Conservation (phyloP, 64 coral and sea anemone genomes). For the Exaiptasia diaphana region DNA sequence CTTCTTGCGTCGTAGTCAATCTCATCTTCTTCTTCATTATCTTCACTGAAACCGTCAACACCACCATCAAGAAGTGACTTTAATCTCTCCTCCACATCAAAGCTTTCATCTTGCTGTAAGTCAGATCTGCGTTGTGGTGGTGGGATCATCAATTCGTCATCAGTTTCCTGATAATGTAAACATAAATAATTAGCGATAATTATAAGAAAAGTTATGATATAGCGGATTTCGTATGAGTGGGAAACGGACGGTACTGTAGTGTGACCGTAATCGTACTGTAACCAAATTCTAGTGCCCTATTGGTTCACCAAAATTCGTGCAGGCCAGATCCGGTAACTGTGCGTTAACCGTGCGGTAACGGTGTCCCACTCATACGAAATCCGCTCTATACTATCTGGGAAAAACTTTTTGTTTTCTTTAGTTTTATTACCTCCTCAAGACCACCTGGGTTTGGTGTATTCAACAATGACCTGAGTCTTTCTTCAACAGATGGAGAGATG, state of each 20-base stretch:
- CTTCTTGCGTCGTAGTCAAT: conserved; percentile 12
- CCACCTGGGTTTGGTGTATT: conserved; percentile 73
- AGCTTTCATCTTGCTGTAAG: conserved; percentile 32
- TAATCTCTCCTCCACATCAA: conserved; percentile 72
- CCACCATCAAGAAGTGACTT: conserved; percentile 74
- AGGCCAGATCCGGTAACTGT: no score
- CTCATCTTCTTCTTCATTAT: conserved; percentile 46
- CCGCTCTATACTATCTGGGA: no score
- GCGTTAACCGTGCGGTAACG: no score
- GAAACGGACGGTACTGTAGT: no score
- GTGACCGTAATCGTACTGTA: no score
- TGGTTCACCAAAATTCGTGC: no score
- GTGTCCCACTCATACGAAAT: no score
- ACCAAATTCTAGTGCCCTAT: no score
- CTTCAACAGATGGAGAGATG: conserved; percentile 69
- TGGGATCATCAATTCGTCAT: conserved; percentile 76
- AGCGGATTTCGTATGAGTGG: no score
- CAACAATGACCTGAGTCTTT: conserved; percentile 75
- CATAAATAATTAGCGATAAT: not conserved
- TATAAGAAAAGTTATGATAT: not conserved
- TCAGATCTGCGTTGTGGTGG: conserved; percentile 36
- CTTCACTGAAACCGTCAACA: conserved; percentile 10
- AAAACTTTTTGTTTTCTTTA: no score
- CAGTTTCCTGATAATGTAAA: conserved; percentile 55
- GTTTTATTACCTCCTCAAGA: conserved; percentile 48